phyloP scores from a whole-genome alignment of 2,888 invertebrate genomes.

The Parnassius mnemosyne region DNA sequence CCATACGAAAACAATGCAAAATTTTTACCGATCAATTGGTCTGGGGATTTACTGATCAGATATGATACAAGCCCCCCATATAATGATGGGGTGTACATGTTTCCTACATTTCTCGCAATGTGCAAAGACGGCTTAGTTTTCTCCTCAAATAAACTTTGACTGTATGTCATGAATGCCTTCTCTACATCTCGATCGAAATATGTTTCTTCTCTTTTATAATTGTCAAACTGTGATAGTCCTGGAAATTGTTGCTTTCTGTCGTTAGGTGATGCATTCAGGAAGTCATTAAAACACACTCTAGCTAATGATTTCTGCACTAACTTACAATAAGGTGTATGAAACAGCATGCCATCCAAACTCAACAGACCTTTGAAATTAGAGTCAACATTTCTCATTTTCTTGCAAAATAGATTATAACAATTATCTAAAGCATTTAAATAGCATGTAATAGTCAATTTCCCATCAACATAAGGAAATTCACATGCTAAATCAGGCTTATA shows the following conservation, averaged over 20 bases:
- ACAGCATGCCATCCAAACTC: conserved; percentile 90
- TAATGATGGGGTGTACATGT: conserved; percentile 99
- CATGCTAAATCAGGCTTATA: conserved; percentile 97
- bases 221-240: conserved; percentile 84
- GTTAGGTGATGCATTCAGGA: conserved; percentile 82
- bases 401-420: conserved; percentile 92
- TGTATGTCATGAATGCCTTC: conserved; percentile 89
- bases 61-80: conserved; percentile 96
- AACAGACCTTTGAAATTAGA: conserved; percentile 79
- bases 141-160: conserved; percentile 84
- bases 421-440: conserved; percentile 96
- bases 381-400: conserved; percentile 83
- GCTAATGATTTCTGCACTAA: conserved; percentile 98
- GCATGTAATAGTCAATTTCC: conserved; percentile 95
- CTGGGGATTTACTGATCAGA: conserved; percentile 84
- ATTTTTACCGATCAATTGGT: conserved; percentile 88
- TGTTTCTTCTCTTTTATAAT: conserved; percentile 87
- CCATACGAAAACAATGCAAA: conserved; percentile 98
- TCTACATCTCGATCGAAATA: conserved; percentile 96
- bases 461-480: conserved; percentile 98
- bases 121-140: conserved; percentile 94
- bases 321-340: conserved; percentile 98
- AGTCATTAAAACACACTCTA: conserved; percentile 94
- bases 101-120: conserved; percentile 95
- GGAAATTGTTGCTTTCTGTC: conserved; percentile 80